Base-by-base conservation (phyloP, 2,888 invertebrate species). In the Ochropacha duplaris region DNA sequence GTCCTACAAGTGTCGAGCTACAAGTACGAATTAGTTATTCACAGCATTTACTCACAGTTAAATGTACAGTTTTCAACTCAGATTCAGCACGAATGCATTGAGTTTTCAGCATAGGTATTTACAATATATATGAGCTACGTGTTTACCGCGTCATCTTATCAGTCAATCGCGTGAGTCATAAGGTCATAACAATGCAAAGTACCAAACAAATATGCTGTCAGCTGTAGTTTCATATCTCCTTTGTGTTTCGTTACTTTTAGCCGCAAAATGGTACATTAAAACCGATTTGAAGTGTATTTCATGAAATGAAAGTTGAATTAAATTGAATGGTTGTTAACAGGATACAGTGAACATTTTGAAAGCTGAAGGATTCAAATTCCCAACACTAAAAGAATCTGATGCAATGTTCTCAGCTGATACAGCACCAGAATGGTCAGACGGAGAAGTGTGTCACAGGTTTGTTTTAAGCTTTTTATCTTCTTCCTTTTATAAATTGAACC, bases 331-430 rank as follows among this genome's bases (percentile, higher is more conserved):
- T 81, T 79, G 55, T 78, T 79, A 72, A 62, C 86, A 98, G 96
- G 99, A 99, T 84, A 97, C 97, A 1, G 96, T 98, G 90, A 97
- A 97, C 78, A 95, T 98, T 71, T 95, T 99, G 94, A 99, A 99
- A 91, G 95, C 97, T 50, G 99, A 99, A 93, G 99, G 98, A 36
- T 96, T 95, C 86, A 96, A 96, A 71, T 99, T 99, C 83, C 99
- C 99, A 0, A 93, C 95, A 39, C 87, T 99, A 56, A 97, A 97
- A 80, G 99, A 99, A 90, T 97, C 98, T 58, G 99, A 99, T 90
- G 99, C 99, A 44, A 99, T 99, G 99, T 99, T 99, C 87, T 96
- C 96, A 58, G 98, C 99, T 4, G 99, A 99, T 83, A 97, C 96
- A 24, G 99, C 99, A 12, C 99, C 99, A 0, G 97, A 98, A 79